Percentiles rank a stretch among this genome's conserved stretches.
Conservation (phyloP, 2,797 vertebrate species). For the Ataeniobius toweri region DNA sequence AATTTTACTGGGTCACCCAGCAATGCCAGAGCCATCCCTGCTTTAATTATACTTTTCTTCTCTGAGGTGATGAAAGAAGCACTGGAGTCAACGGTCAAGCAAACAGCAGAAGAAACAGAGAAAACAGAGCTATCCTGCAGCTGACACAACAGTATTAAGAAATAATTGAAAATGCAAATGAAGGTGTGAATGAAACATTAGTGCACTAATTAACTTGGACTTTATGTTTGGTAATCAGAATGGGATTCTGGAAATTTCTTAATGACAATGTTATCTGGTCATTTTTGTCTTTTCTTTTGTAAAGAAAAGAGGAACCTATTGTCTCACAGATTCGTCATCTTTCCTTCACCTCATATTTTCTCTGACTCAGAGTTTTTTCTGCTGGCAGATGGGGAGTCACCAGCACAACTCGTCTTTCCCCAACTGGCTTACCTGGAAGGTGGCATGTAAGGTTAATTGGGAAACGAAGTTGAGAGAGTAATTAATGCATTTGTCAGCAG, state of each 20-base stretch:
- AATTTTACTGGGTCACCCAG: constrained; percentile 30
- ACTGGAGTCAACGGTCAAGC: constrained; percentile 39
- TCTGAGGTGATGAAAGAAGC: constrained; percentile 24
- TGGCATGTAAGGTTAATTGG: constrained; percentile 80
- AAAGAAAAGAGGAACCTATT: constrained; percentile 52
- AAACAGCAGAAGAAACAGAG: constrained; percentile 30
- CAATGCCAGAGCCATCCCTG: constrained; percentile 39
- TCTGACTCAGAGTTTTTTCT: constrained; percentile 40
- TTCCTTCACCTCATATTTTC: constrained; percentile 46
- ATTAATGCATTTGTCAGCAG: constrained; percentile 83
- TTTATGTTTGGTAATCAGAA: constrained; percentile 59
- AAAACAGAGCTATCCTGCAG: constrained; percentile 28
- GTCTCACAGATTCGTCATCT: constrained; percentile 58
- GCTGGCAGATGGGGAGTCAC: constrained; percentile 37
- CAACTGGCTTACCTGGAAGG: constrained; percentile 68
- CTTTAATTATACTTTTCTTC: constrained; percentile 30
- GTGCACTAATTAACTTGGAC: constrained; percentile 67
- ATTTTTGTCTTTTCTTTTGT: constrained; percentile 50
- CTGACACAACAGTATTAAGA: constrained; percentile 39
- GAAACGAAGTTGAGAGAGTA: constrained; percentile 78
- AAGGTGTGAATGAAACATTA: constrained; percentile 49
- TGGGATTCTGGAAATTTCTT: constrained; percentile 34
- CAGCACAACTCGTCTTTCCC: constrained; percentile 25
- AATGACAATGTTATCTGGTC: constrained; percentile 69
- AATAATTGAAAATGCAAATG: constrained; percentile 61